Evolutionary conservation across 2,113 vertebrate species (phyloP), one percentile per base, ranked within the genome.

Genomic region (Malurus elegans): DNA sequence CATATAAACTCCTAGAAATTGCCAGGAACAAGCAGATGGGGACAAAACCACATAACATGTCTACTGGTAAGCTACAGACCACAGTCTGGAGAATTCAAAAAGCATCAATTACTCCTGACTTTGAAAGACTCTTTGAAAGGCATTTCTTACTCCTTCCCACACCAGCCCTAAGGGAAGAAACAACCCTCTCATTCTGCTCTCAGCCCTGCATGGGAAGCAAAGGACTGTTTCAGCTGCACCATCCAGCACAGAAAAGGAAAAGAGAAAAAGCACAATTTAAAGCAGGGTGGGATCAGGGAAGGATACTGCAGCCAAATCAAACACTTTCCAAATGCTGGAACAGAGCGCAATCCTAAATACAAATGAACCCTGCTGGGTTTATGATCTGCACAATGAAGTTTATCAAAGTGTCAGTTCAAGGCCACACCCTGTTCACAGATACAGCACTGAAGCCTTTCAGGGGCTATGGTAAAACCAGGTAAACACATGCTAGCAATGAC

Each of bases 221-320:
- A 93, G 75, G 61, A 80, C n/a, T 64, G 56, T n/a, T 90, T 93
- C 74, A 90, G 58, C 56, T 18, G 3, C 60, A 76, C 74, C 47
- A 71, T 92, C 58, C 88, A 60, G 58, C 34, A 36, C 5, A 12
- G 74, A 70, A 91, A 83, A 83, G 40, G 19, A 91, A 89, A 74
- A 69, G 51, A 83, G n/a, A 60, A 94, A 96, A 88, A 92, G 56
- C 75, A 92, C 47, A 90, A 57, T 88, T 71, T 92, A 85, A 86
- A 92, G 18, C 18, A 88, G 61, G n/a, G 76, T 92, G 85, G 79
- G 71, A 95, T 79, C 48, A 1, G 23, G 17, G 69, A 80, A n/a
- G 36, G 42, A 83, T 75, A 70, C 71, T 57, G 65, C 32, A 65
- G 95, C 95, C 93, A 97, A 96, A 95, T 78, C 82, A 96, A 97